Base-by-base conservation (phyloP, 2,888 invertebrate species). In the Diaperis boleti region DNA sequence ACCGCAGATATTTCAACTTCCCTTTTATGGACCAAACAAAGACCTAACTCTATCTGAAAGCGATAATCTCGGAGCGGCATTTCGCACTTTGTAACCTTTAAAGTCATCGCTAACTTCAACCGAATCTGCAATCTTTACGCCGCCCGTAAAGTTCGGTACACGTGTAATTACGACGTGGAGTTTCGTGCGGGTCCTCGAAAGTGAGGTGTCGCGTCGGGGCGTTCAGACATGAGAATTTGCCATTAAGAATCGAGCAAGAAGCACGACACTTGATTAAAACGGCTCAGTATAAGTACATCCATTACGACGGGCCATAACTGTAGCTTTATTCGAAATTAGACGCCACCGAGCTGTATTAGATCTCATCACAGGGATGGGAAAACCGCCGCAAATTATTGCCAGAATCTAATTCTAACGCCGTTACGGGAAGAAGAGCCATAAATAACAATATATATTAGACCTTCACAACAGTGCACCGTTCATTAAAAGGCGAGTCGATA, bases 181-280 rank as follows among this genome's bases (percentile, higher is more conserved):
- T 37, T 63, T 57, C 50, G 50, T 56, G 59, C 45, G 44, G 45
- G 41, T 33, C 49, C 49, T 62, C 39, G 56, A 60, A 66, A 65
- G 64, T 66, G 66, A 68, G 67, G 66, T 66, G 64, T 49, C 55
- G 55, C 59, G 62, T 54, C 60, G 50, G 39, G 61, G 62, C 65
- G 66, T 62, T 56, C n/a, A 72, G 75, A 74, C 76, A 77, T 73
- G 76, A 75, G 76, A 78, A 76, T 76, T 74, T 65, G 71, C 76
- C 76, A 78, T 78, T 78, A 77, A 74, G 76, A 74, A 73, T 69
- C 69, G 66, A 62, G 69, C 70, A 74, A 76, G 74, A 72, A 71
- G 72, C 74, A 75, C 72, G 76, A 72, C 76, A 75, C 74, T 77
- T 77, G 75, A 77, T 77, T 76, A 76, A 76, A 77, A 76, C 74